phyloP scores from a whole-genome alignment of 2,888 invertebrate species.

The Tetranychus piercei region DNA sequence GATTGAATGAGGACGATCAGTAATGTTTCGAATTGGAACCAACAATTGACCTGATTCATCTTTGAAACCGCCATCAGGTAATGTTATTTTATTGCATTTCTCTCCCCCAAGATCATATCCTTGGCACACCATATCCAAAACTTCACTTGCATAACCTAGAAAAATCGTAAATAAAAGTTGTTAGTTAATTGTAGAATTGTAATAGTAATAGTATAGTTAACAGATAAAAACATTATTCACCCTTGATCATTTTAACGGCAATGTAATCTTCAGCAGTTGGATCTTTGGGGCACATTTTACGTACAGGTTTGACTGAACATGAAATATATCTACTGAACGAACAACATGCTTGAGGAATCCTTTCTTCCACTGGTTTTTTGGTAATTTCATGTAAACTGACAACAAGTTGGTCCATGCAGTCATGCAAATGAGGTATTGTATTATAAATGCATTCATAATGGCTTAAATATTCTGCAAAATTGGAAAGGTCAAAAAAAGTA shows the following conservation, averaged over 20 bases:
- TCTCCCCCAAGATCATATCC: slow-evolving; percentile 20
- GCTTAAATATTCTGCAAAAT: slow-evolving; percentile 19
- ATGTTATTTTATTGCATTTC: slow-evolving; percentile 16
- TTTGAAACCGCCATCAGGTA: slow-evolving; percentile 20
- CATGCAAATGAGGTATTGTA: slow-evolving; percentile 18
- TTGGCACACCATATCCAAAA: slow-evolving; percentile 19
- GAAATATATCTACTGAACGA: slow-evolving; percentile 18
- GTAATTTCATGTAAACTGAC: slow-evolving; percentile 16
- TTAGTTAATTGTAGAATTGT: neutral
- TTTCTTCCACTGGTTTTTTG: slow-evolving; percentile 14
- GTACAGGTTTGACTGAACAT: slow-evolving; percentile 17
- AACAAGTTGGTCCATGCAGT: slow-evolving; percentile 22
- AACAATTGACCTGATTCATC: slow-evolving; percentile 11
- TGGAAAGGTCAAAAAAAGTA: neutral
- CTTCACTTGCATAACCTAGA: slow-evolving; percentile 21
- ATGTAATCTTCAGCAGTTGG: slow-evolving; percentile 21
- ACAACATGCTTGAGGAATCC: slow-evolving; percentile 21
- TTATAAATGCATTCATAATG: slow-evolving; percentile 18
- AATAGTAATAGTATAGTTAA: neutral
- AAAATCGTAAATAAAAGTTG: neutral
- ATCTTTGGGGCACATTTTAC: slow-evolving; percentile 17
- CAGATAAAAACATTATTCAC: neutral
- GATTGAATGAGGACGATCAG: slow-evolving; percentile 15
- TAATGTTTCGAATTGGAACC: slow-evolving; percentile 12
- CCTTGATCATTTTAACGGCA: slow-evolving; percentile 20